These are phyloP conservation scores for Nasonovia ribisnigri DNA, from an alignment of 2,888 invertebrate species.

Conservation along the genomic window DNA sequence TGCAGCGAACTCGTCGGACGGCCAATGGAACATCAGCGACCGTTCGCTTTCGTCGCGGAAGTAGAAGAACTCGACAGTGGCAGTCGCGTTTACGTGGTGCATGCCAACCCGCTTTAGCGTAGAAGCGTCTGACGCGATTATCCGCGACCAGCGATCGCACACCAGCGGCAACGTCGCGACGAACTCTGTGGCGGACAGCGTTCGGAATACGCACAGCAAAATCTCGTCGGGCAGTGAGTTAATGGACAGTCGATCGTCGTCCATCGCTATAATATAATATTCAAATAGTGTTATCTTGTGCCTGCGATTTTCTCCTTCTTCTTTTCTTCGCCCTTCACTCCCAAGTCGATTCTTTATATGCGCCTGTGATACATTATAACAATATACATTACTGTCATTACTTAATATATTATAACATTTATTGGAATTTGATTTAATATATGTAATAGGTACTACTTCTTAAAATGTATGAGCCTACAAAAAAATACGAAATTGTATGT, in stretches of 20 bases:
- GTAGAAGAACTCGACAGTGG: background rate
- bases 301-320: background rate
- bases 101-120: constrained; percentile 36
- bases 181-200: constrained; percentile 2
- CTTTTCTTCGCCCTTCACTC: no score
- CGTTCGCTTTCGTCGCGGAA: background rate
- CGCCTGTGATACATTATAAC: no score
- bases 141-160: constrained; percentile 1
- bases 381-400: no score
- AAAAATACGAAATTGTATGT: background rate
- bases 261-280: background rate
- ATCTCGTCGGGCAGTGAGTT: constrained; percentile 25
- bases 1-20: background rate
- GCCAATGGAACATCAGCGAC: background rate
- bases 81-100: background rate
- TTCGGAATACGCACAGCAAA: constrained; percentile 13
- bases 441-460: background rate
- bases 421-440: background rate
- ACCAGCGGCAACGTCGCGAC: background rate
- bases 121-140: constrained; percentile 1
- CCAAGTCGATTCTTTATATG: no score
- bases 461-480: background rate
- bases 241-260: background rate
- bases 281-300: background rate
- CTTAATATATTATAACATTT: background rate